Base-by-base conservation (phyloP, 2,888 invertebrate species). In the Amblyjoppa fuscipennis region DNA sequence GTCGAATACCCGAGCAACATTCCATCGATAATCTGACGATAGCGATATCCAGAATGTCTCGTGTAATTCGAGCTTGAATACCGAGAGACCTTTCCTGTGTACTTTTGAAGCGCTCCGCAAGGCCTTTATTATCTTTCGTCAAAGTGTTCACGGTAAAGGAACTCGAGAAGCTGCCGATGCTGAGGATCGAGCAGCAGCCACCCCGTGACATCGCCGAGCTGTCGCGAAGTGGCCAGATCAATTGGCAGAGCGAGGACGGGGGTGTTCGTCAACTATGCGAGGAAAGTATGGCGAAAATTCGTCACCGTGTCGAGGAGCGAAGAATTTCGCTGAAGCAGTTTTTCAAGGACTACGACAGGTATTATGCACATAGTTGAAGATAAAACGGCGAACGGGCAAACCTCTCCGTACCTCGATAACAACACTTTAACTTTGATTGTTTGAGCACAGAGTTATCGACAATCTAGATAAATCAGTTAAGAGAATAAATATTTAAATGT, bases 281-380 rank as follows among this genome's bases (percentile, higher is more conserved):
- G 91, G 95, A 95, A 51, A 96, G 96, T 25, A 94, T 97, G 83
- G 94, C 95, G 90, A 96, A 96, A 91, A 95, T 97, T 87, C 96
- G 96, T 84, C 94, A 95, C 69, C 96, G 96, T 85, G 95, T 96
- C 82, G 93, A 94, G 68, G 96, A 96, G 91, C 95, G 97, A 86
- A 93, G 96, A 78, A 95, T 97, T 68, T 95, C 96, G 87, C 92
- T 97, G 84, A 95, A 96, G 86, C 96, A 96, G 0, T 95, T 96
- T 86, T 97, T 97, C 92, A 95, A 96, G 69, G 96, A 96, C 89
- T 97, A 96, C 89, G 97, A 97, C 92, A 95, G 95, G 97, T 97
- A 89, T 92, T 93, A 78, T 9, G 31, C 45, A 49, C 9, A 41
- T 64, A 31, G 49, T 16, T 76, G 41, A 53, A 64, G 34, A n/a